phyloP scores from a whole-genome alignment of 2,888 invertebrate species.

The Drosophila infuscata region DNA sequence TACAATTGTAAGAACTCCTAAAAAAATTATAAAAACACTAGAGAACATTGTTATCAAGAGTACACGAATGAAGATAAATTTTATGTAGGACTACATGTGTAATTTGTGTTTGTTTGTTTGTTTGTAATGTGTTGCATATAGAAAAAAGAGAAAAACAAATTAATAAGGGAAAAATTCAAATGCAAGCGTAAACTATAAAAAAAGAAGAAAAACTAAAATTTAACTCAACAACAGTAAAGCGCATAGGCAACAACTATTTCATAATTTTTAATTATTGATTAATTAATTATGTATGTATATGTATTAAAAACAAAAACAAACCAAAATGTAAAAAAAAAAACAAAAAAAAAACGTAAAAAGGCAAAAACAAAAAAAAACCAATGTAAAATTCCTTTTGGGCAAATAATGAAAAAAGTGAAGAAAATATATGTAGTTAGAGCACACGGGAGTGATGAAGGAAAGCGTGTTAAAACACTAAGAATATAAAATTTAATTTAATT shows the following conservation, averaged over 20 bases:
- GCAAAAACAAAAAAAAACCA: constrained; percentile 42
- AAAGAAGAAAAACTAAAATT: constrained; percentile 13
- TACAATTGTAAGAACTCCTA: constrained; percentile 10
- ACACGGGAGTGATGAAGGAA: constrained; percentile 19
- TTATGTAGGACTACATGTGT: constrained; percentile 64
- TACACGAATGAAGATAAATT: constrained; percentile 50
- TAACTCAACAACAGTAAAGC: constrained; percentile 25
- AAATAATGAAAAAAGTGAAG: constrained; percentile 29
- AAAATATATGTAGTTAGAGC: constrained; percentile 3
- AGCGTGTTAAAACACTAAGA: constrained; percentile 35
- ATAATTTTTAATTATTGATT: constrained; percentile 77
- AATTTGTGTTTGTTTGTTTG: constrained; percentile 71
- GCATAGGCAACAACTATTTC: constrained; percentile 53
- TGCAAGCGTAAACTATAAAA: constrained; percentile 28
- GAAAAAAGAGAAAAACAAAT: constrained; percentile 36
- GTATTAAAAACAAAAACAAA: constrained; percentile 44
- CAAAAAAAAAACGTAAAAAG: constrained; percentile 35
- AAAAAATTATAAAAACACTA: constrained; percentile 32
- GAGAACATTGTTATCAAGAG: constrained; percentile 48
- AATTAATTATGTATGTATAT: constrained; percentile 75
- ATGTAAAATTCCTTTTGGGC: constrained; percentile 49
- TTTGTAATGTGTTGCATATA: constrained; percentile 66
- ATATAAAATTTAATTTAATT: constrained; percentile 37
- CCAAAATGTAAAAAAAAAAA: constrained; percentile 17
- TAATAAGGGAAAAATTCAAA: constrained; percentile 32